These are phyloP conservation scores for Ylistrum balloti DNA, from an alignment of 1,140 invertebrate species.

Conservation along the genomic window DNA sequence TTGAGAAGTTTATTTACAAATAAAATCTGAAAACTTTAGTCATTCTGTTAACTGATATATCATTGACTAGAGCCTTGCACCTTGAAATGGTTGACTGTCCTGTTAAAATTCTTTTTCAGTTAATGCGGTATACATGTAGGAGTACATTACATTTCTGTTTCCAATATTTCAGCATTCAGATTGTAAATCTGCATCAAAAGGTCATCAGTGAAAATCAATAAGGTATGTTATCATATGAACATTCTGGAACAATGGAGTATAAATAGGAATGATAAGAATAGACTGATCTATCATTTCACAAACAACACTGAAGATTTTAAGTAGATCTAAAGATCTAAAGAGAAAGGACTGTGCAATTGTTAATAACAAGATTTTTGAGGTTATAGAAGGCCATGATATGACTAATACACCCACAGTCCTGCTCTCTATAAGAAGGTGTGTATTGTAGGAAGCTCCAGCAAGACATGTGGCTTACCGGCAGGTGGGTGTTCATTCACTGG, in stretches of 20 bases:
- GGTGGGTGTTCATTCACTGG: conserved; percentile 22
- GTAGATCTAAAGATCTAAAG: no score
- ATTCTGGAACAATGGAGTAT: not conserved
- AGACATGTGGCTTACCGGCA: conserved; percentile 8
- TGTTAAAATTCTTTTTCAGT: no score
- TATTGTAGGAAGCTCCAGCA: conserved; percentile 32
- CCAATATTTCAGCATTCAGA: not conserved
- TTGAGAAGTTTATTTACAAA: no score
- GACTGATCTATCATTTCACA: not conserved
- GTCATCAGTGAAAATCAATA: not conserved
- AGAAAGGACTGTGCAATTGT: not conserved
- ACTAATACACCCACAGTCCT: conserved; percentile 2
- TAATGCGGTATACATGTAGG: no score
- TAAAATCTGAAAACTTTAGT: no score
- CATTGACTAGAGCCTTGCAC: no score
- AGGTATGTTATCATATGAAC: no score
- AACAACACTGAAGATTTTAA: not conserved
- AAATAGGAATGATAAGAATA: no score
- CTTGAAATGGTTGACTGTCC: no score
- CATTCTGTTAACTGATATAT: no score
- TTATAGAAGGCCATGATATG: not conserved
- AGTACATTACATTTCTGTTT: no score
- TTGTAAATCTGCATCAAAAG: not conserved
- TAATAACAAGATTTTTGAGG: not conserved
- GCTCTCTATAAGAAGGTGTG: conserved; percentile 33